Evolutionary conservation across 2,113 vertebrate genomes (phyloP), one percentile per base, ranked within the genome.

Genomic region (Alligator mississippiensis): DNA sequence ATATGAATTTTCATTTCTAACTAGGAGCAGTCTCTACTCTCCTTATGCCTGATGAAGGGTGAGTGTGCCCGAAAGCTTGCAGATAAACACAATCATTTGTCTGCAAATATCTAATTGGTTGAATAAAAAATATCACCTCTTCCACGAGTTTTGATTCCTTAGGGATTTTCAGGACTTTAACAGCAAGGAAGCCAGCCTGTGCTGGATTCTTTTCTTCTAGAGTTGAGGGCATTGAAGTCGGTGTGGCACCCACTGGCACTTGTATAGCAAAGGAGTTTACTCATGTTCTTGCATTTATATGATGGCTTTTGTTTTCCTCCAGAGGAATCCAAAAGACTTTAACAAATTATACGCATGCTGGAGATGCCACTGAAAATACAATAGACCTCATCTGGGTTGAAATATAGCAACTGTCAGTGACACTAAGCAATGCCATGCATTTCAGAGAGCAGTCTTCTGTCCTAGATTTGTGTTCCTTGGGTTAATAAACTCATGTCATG

Each of bases 381-480:
- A 84, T 68, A 85, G 82, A 47, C 47, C 47, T 47, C 77, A 90
- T 83, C 86, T 91, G 77, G 58, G 58, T 55, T 94, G 93, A 89
- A 59, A 86, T 19, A 34, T 55, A 68, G 77, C 79, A 89, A 6
- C 91, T 91, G 79, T 89, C 85, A 93, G 77, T 54, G 80, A 87
- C 75, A 21, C 74, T 85, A 93, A 66, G 80, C 74, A 77, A 64
- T 68, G 90, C 74, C 38, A 27, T 81, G 66, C 22, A 61, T 78
- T 63, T 91, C 66, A 87, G 85, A 88, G 94, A 92, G 22, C 75
- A 5, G 34, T 82, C 78, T 77, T 64, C 70, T 80, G 89, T 81
- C 2, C 9, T 85, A 5, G 64, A 77, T 93, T 81, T 89, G 55
- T 93, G 90, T 72, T 92, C 76, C 89, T 85, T 59, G 78, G 54